Base-by-base conservation (phyloP, 1,140 invertebrate species). In the Ectropis grisescens region DNA sequence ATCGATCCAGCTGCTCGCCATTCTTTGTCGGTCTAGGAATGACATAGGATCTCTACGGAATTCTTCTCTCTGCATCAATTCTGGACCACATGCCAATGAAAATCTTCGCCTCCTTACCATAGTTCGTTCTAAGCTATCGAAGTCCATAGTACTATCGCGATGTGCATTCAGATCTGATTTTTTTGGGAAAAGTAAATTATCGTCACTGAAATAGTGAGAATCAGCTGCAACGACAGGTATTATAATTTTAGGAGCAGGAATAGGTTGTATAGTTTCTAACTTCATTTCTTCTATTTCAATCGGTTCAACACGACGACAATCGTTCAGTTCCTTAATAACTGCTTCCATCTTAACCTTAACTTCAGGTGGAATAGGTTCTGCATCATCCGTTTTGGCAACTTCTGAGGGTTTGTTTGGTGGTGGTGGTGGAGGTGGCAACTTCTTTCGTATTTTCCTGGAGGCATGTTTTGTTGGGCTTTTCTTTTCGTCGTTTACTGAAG, bases 41-140 rank as follows among this genome's bases (percentile, higher is more conserved):
- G 16, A 4, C 8, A 3, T 19, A 8, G 3, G 16, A 4, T 19
- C 3, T 3, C 8, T 19, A 4, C 16, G 3, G 3, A 39, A 37
- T 37, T 52, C 38, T 25, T 56, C 42, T 32, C 38, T 59, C 24
- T 59, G 37, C 29, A 47, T 32, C n/a, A 62, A 11, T 40, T 70
- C 67, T 12, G 72, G 59, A 10, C 56, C 59, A 43, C 65, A 70
- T 23, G 71, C 76, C 16, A 81, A 52, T 4, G 74, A 79, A 47
- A 65, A 81, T 55, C 76, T 55, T 33, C 76, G 57, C 27, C 50
- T 56, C 43, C 57, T 79, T 1, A 62, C 36, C 29, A 84, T 82
- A 28, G 38, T 66, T 40, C 89, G 84, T 58, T 93, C 91, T 33
- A 93, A 78, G 62, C 91, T 94, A 42, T 93, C 91, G 5, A 88